Percentiles rank a stretch among this genome's conserved stretches.
Conservation (phyloP, 2,113 vertebrate genomes). For the Corythaeola cristata region DNA sequence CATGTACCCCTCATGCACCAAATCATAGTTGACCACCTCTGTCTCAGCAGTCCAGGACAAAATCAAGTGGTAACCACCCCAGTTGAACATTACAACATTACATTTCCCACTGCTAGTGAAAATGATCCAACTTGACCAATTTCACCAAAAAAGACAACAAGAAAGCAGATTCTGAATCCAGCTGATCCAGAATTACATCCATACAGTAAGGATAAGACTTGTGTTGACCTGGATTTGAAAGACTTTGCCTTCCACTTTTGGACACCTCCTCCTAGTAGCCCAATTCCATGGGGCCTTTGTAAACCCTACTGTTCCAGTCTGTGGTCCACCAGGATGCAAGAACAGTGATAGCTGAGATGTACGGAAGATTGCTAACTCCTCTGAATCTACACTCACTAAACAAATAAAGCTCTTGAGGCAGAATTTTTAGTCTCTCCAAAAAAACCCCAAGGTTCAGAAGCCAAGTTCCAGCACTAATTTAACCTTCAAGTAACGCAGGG, state of each 20-base stretch:
- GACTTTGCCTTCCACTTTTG: not conserved
- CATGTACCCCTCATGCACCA: accelerated
- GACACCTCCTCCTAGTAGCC: not conserved
- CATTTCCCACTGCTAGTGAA: not conserved
- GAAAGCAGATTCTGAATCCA: not conserved
- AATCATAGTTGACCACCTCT: not conserved
- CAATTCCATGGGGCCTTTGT: accelerated
- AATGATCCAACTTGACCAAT: not conserved
- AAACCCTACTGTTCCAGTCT: not conserved
- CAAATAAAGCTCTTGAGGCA: not conserved
- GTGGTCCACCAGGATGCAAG: not conserved
- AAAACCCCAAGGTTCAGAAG: not conserved
- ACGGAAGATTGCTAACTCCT: not conserved
- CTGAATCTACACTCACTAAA: not conserved
- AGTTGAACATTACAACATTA: not conserved
- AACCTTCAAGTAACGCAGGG: not conserved
- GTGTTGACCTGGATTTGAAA: not conserved
- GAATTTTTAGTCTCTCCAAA: not conserved
- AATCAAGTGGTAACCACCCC: not conserved
- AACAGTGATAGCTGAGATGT: accelerated
- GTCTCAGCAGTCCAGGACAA: not conserved
- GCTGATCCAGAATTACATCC: not conserved
- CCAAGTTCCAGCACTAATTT: not conserved
- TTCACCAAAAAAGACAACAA: not conserved
- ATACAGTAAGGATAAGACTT: not conserved